Conservation (phyloP, 2,797 vertebrate species). For the Bovichtus variegatus region DNA sequence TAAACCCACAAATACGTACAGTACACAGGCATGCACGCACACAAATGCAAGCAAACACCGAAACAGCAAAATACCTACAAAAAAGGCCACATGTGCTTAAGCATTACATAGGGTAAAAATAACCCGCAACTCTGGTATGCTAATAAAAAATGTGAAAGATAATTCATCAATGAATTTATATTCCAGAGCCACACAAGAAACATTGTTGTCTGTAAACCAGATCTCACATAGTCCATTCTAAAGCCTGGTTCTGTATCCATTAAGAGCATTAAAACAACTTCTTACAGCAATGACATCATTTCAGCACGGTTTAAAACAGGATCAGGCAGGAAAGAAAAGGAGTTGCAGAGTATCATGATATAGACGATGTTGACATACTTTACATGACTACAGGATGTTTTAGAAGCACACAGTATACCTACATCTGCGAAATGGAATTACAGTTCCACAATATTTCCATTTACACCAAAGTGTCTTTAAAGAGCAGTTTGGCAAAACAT, state of each 20-base stretch:
- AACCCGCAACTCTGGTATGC: background rate
- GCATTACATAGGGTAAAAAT: constrained; percentile 18
- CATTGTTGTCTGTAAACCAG: background rate
- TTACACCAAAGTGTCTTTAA: constrained; percentile 72
- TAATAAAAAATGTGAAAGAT: constrained; percentile 13
- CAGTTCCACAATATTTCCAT: constrained; percentile 70
- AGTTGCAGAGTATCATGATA: background rate
- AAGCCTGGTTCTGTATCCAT: constrained; percentile 2
- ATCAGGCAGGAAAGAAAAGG: background rate
- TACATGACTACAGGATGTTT: constrained; percentile 21
- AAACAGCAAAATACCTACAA: constrained; percentile 24
- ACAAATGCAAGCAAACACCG: constrained; percentile 5
- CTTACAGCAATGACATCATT: constrained; percentile 10
- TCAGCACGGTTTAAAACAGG: constrained; percentile 26
- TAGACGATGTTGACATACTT: constrained; percentile 24
- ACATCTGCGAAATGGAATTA: constrained; percentile 68
- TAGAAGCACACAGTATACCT: constrained; percentile 43
- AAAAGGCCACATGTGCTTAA: background rate
- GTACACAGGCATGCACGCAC: constrained; percentile 6
- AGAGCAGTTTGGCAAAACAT: constrained; percentile 81
- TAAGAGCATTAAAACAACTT: constrained; percentile 1
- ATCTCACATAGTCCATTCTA: constrained; percentile 1
- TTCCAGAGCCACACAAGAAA: constrained; percentile 11
- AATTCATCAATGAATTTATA: constrained; percentile 6
- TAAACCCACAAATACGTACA: constrained; percentile 43